A percentile compares a stretch with the other conserved stretches of the same genome.
Conservation (phyloP, 37 sponge, comb jelly and placozoan genomes). For the Crambe crambe region DNA sequence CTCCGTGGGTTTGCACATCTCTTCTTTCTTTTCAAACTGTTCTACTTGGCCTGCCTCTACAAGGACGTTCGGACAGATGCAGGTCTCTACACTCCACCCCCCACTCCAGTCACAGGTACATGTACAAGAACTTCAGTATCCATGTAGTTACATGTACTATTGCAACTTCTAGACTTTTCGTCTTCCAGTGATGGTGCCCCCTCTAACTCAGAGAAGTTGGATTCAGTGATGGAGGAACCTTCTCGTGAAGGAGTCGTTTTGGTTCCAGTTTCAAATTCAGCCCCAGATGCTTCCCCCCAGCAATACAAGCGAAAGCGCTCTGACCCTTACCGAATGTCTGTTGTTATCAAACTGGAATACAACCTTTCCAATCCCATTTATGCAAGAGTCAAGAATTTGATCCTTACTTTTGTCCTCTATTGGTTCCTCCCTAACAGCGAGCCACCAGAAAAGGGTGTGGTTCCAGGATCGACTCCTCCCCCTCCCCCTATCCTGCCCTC, state of each 20-base stretch:
- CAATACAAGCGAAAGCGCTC: slow-evolving; percentile 1
- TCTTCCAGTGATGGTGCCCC: not conserved
- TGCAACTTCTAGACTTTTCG: slow-evolving; percentile 4
- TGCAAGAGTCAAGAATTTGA: slow-evolving; percentile 20
- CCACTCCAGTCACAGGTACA: slow-evolving; percentile 55
- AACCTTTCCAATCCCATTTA: slow-evolving; percentile 64
- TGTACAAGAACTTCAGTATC: not conserved
- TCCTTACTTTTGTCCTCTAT: slow-evolving; percentile 49
- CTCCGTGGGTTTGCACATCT: slow-evolving; percentile 79
- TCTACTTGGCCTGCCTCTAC: slow-evolving; percentile 82
- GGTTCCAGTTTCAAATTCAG: too few species aligned
- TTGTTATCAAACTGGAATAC: slow-evolving; percentile 53
- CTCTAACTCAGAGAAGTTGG: slow-evolving; percentile 9
- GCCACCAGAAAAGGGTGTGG: not conserved
- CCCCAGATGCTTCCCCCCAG: not conserved
- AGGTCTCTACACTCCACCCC: slow-evolving; percentile 46
- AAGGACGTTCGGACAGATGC: slow-evolving; percentile 55
- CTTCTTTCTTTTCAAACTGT: slow-evolving; percentile 85
- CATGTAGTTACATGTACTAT: not conserved
- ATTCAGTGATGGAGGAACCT: slow-evolving; percentile 15
- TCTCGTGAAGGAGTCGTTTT: not conserved
- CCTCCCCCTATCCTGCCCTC: slow-evolving; percentile 9
- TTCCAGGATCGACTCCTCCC: not conserved
- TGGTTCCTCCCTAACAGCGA: slow-evolving; percentile 48
- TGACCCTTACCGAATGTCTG: slow-evolving; percentile 32